Base-by-base conservation (phyloP, 2,888 invertebrate species). In the Steinernema hermaphroditum region DNA sequence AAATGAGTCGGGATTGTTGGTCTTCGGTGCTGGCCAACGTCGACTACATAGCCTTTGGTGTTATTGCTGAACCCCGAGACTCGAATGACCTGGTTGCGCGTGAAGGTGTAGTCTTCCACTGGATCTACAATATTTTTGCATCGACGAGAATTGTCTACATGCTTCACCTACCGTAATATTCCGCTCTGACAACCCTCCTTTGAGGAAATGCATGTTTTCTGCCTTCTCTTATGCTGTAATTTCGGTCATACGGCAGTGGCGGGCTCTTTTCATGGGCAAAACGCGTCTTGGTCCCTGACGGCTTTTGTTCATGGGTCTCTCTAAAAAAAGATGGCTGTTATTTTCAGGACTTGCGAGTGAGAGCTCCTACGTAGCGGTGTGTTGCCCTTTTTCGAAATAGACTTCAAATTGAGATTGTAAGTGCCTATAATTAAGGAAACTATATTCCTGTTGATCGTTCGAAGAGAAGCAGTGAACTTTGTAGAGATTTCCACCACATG, bases 121-220 rank as follows among this genome's bases (percentile, higher is more conserved):
- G 29, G 16, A 29, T 62, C 62, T 37, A 12, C 4, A 37, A 37
- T 37, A 37, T 4, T n/a, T n/a, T n/a, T n/a, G n/a, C n/a, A n/a
- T n/a, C n/a, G n/a, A n/a, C n/a, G n/a, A n/a, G n/a, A n/a, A n/a
- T n/a, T n/a, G n/a, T n/a, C n/a, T n/a, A n/a, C n/a, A n/a, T n/a
- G n/a, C n/a, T n/a, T n/a, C n/a, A 34, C 62, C 27, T 4, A 62
- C 62, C 62, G n/a, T 32, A 16, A 32, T 62, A 32, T 14, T 62
- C 9, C 12, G 16, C 27, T 1, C 16, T 9, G 1, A 62, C 62
- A 29, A 29, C 19, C 32, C 62, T 22, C 16, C 62, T 24, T 19
- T 62, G 62, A 1, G 62, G 62, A 32, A 62, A 62, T 32, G 62
- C 29, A 62, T 62, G 32, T 32, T 62, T 62, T 32, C 27, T 62